Evolutionary conservation across 2,797 vertebrate species (phyloP).

Genomic region (Sitta carolinensis): DNA sequence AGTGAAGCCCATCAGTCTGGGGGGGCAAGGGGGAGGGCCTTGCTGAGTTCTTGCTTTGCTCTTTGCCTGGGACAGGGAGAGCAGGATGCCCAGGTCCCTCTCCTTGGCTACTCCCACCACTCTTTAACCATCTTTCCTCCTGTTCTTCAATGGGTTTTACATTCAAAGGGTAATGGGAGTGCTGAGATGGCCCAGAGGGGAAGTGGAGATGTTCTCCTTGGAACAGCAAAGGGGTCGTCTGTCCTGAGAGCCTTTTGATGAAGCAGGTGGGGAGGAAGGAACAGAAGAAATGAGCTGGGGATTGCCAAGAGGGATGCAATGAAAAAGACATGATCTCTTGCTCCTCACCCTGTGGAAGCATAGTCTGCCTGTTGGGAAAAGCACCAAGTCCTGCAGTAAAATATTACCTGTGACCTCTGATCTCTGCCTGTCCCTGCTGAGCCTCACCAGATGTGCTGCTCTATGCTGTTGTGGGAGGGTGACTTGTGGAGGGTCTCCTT

Average conservation of each 20-base stretch:
- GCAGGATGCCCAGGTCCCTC: background rate
- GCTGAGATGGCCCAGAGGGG: background rate
- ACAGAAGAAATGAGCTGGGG: background rate
- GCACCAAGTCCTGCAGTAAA: background rate
- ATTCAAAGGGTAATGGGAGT: background rate
- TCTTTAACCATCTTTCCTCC: background rate
- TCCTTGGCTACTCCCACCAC: background rate
- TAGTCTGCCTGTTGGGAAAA: background rate
- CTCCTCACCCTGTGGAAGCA: background rate
- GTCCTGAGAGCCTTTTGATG: background rate
- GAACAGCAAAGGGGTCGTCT: background rate
- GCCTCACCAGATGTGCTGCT: background rate
- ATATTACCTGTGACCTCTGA: background rate
- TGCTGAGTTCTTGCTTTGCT: background rate
- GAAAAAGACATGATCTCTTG: background rate
- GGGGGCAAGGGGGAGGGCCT: background rate
- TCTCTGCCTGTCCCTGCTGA: background rate
- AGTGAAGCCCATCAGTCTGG: background rate
- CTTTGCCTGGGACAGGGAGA: rapidly evolving
- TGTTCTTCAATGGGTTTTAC: background rate
- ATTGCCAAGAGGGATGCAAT: background rate
- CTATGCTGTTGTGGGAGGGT: rapidly evolving
- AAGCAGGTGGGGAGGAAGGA: background rate
- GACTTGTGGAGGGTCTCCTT: background rate
- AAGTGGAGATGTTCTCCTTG: background rate